These are phyloP conservation scores for Ptychoptera contaminata DNA, from an alignment of 2,888 invertebrate species.

Conservation along the genomic window DNA sequence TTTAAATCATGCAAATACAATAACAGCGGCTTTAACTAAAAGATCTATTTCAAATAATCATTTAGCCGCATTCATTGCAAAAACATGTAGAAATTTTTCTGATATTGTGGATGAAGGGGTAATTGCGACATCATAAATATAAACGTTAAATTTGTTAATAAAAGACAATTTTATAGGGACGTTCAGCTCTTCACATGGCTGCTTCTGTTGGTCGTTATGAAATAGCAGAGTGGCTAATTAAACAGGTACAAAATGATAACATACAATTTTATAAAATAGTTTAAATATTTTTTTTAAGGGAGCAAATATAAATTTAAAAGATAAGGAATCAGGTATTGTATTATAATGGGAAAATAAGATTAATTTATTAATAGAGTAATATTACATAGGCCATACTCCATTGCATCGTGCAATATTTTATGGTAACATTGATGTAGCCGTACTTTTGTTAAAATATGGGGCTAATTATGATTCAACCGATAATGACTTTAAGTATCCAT, in stretches of 20 bases:
- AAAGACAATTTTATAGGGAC: conserved; percentile 34
- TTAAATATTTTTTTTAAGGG: conserved; percentile 19
- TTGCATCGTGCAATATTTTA: conserved; percentile 69
- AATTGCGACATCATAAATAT: conserved; percentile 13
- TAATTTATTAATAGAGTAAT: conserved; percentile 51
- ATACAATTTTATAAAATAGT: neutral
- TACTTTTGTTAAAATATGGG: conserved; percentile 50
- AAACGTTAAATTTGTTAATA: neutral
- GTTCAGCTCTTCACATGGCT: conserved; percentile 64
- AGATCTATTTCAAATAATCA: conserved; percentile 41
- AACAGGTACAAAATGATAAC: conserved; percentile 26
- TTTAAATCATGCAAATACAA: conserved; percentile 31
- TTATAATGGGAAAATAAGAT: conserved; percentile 21
- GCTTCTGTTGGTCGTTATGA: conserved; percentile 54
- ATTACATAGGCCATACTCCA: conserved; percentile 44
- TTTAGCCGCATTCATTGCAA: conserved; percentile 40
- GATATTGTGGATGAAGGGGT: conserved; percentile 43
- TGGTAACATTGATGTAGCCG: conserved; percentile 61
- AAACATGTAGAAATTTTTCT: conserved; percentile 42
- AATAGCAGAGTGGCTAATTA: conserved; percentile 58
- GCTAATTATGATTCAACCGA: conserved; percentile 24
- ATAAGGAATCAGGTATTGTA: conserved; percentile 33
- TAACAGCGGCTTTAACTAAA: conserved; percentile 50
- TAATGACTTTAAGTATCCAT: conserved; percentile 21
- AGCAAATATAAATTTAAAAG: conserved; percentile 22